Conservation (phyloP, 2,113 vertebrate species). For the Genyomyrus donnyi region DNA sequence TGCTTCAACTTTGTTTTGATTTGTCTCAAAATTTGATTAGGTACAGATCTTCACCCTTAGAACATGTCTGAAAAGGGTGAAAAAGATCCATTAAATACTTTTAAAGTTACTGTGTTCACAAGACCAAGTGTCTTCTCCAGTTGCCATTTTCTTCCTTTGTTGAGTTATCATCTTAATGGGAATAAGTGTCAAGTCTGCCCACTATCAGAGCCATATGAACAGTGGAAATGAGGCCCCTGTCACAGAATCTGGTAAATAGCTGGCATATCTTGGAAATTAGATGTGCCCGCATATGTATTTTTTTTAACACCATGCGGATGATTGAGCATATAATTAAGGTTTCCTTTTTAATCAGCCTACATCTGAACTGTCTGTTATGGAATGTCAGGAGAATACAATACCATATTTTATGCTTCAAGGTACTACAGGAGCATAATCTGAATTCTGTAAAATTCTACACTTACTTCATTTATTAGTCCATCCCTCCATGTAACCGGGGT, state of each 20-base stretch:
- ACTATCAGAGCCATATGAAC: not conserved
- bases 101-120: not conserved
- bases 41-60: not conserved
- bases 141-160: not conserved
- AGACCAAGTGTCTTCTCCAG: not conserved
- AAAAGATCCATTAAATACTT: not conserved
- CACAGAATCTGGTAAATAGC: not conserved
- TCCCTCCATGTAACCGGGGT: not conserved
- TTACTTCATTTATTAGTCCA: not conserved
- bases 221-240: not conserved
- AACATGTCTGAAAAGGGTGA: not conserved
- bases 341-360: not conserved
- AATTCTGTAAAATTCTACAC: not conserved
- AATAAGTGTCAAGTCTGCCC: not conserved
- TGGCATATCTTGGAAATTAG: not conserved
- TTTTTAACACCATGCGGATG: not conserved
- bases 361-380: not conserved
- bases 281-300: not conserved
- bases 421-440: not conserved
- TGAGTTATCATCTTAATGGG: not conserved
- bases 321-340: conserved; percentile 14
- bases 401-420: not conserved
- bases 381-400: not conserved
- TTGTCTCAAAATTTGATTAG: not conserved
- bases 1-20: not conserved